Evolutionary conservation across 2,113 vertebrate species (phyloP), one percentile per base, ranked within the genome.

Genomic region (Sorex araneus): DNA sequence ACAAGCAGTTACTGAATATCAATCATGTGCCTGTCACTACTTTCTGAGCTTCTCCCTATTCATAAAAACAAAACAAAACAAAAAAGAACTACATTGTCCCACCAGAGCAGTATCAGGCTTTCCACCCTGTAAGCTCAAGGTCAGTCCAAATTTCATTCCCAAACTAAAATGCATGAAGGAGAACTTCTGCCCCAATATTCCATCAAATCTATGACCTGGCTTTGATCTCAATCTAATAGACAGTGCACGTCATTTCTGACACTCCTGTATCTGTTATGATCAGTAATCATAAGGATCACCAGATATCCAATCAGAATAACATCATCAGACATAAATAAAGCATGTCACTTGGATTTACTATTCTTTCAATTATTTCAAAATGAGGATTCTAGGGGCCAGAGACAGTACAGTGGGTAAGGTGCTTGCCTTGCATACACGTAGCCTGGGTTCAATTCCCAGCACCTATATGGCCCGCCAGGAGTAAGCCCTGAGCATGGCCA

Each of bases 1-100:
- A 64, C 89, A 82, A 94, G 45, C 70, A 85, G 36, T 67, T 74
- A 92, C 1, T 93, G 28, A 92, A 47, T 36, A 92, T 73, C 34
- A 90, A 67, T 16, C 25, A 79, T 16, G 25, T 73, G 28, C 57
- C 30, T 27, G 57, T 2, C 1, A 1, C 19, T 43, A 40, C 30
- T 90, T 84, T 87, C 45, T 66, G 70, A 95, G 50, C 32, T 34
- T 74, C 11, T 90, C n/a, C 66, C 13, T 43, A 11, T 60, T 47
- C 71, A 71, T 79, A 67, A 93, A 77, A 47, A 80, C 86, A 84
- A 95, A 87, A 30, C 40, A 40, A 40, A 40, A 40, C 40, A 40
- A 40, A 40, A 40, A 40, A 40, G 4, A 40, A 40, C 40, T 40
- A 40, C 23, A 73, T 32, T 80, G 11, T 63, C 64, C 63, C 16